These are phyloP conservation scores for Centruroides vittatus DNA, from an alignment of 1,140 invertebrate species.

Conservation along the genomic window DNA sequence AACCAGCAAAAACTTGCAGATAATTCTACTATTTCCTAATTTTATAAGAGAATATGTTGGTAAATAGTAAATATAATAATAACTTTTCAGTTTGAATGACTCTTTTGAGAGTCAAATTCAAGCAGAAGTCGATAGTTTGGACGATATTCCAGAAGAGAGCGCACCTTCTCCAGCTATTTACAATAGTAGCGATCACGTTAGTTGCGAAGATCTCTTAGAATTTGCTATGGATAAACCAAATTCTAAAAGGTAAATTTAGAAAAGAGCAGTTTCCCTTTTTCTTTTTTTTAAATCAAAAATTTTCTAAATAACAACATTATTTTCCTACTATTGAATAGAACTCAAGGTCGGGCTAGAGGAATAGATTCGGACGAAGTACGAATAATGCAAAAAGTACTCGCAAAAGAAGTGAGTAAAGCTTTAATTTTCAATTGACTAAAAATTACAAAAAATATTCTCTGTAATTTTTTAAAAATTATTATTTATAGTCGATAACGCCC, in stretches of 20 bases:
- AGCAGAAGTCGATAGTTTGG: constrained; percentile 45
- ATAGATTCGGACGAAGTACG: constrained; percentile 76
- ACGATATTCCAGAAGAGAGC: constrained; percentile 30
- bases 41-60: too few species aligned
- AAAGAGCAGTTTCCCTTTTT: neutral
- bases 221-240: constrained; percentile 73
- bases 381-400: constrained; percentile 79
- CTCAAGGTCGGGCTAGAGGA: constrained; percentile 56
- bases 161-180: constrained; percentile 21
- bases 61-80: neutral
- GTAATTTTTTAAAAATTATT: constrained; percentile 2
- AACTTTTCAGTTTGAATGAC: constrained; percentile 33
- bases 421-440: too few species aligned
- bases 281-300: neutral
- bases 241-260: constrained; percentile 24
- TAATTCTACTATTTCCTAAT: neutral
- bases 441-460: too few species aligned
- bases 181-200: constrained; percentile 51
- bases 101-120: constrained; percentile 47
- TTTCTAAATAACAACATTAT: neutral
- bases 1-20: constrained; percentile 15
- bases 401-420: constrained; percentile 46
- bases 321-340: constrained; percentile 18
- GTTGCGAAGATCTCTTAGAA: constrained; percentile 79
- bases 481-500: constrained; percentile 43